Evolutionary conservation across 2,888 invertebrate genomes (phyloP), one percentile per base, ranked within the genome.

Genomic region (Oligia strigilis): DNA sequence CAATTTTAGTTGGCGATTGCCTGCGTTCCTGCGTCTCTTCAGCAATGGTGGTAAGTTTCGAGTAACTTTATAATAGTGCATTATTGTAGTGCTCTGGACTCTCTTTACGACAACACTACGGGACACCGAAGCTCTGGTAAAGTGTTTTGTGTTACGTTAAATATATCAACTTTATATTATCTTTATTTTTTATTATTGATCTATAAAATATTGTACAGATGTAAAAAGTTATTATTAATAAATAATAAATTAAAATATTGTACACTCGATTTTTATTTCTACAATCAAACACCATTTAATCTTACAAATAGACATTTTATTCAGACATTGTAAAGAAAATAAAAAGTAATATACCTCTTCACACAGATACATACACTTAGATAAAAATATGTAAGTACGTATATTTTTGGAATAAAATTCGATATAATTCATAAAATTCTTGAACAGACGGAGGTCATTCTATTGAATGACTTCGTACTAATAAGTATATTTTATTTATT

Each of bases 241-340:
- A 90, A 89, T 86, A 73, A 85, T 78, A 85, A 11, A 81, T 85
- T 70, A 77, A 78, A 84, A 83, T 77, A 84, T 87, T 90, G 95
- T 95, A 92, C 85, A 89, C 81, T 75, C n/a, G 71, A 83, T 78
- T 95, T 96, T 96, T 80, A 93, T 93, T 95, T 91, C 69, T 85
- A 79, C 77, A 92, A 79, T 82, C 40, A 95, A 93, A 92, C 90
- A 65, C 89, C 80, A 70, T 82, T 82, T 82, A 85, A 91, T 92
- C 89, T 94, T 96, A 96, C 90, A 95, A 95, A 96, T 94, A 95
- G 95, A 96, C 93, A 94, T 93, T 96, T 96, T 97, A 96, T 96
- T 97, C 91, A 94, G 95, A 96, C 94, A 95, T 95, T 95, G 95
- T 97, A 96, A 96, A 96, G 94, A 94, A 96, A 96, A 95, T 95